A percentile compares a stretch with the other conserved stretches of the same genome.
Evolutionary conservation across 2,113 vertebrate genomes (phyloP).

Genomic region (Pseudonaja textilis): DNA sequence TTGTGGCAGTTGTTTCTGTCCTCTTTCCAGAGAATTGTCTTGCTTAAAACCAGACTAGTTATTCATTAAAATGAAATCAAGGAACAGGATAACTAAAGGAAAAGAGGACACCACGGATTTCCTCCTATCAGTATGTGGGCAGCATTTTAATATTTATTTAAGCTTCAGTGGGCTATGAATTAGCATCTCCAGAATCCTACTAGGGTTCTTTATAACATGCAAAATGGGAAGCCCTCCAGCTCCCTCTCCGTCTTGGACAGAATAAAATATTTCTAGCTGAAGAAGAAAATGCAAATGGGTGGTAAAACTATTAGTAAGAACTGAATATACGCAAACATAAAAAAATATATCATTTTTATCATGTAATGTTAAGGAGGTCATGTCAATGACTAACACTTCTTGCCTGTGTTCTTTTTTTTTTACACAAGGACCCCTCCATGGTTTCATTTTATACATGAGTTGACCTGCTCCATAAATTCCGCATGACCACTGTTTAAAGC

Average conservation of each 20-base stretch:
- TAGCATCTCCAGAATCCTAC: neutral
- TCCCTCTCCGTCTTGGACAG: neutral
- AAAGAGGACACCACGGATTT: neutral
- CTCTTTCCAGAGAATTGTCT: neutral
- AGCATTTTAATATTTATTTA: neutral
- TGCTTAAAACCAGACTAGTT: neutral
- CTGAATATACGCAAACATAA: neutral
- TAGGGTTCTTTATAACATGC: neutral
- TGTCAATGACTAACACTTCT: neutral
- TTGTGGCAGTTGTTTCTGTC: neutral
- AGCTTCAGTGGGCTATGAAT: slow-evolving; percentile 11
- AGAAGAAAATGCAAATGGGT: neutral
- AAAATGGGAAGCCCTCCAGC: neutral
- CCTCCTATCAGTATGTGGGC: neutral
- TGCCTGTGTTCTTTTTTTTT: neutral
- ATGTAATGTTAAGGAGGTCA: too few relatives aligned
- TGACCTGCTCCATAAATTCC: slow-evolving; percentile 14
- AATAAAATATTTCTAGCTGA: neutral
- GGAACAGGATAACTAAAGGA: neutral
- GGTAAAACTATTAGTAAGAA: neutral
- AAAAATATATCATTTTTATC: neutral
- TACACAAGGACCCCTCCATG: neutral
- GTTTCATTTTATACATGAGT: neutral
- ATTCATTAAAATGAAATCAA: neutral
- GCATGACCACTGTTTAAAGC: slow-evolving; percentile 28